Evolutionary conservation across 2,888 invertebrate species (phyloP), one percentile per base, ranked within the genome.

Genomic region (Ophioninae sp.): DNA sequence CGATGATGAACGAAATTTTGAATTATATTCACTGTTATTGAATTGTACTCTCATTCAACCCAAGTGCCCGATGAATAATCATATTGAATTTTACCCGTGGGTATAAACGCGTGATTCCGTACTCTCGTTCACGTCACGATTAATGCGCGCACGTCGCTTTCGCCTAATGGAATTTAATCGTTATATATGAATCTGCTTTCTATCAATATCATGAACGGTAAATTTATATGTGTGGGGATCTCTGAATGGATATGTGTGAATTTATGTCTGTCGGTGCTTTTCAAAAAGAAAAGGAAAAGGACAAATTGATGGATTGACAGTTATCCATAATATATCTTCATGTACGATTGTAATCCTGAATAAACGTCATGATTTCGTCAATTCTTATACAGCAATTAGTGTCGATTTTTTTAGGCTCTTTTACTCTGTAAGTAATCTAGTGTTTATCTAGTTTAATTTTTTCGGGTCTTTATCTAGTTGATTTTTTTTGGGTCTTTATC

Each of bases 11-110:
- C 44, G 59, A 67, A 65, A 86, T 85, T 83, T 78, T 80, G 83
- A 87, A 89, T 89, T 88, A 89, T 88, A 89, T 89, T 88, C 88
- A 86, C 86, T 87, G 86, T 87, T 86, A 85, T 82, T 87, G 87
- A 88, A 89, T 80, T 74, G 65, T 79, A 80, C 77, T 23, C 61
- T 77, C 77, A 74, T 61, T 59, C 74, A 61, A 44, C 74, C 69
- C 63, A 51, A 68, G 51, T 37, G 41, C 51, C 86, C 83, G 87
- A 89, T 89, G 88, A 89, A 90, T 89, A 90, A 88, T 89, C 89
- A 88, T 87, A 89, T 88, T 86, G 87, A 88, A 89, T 90, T 88
- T 80, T 51, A 72, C 79, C 63, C 41, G 65, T n/a, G 61, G 76
- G 72, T 65, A 87, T 86, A 87, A 87, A 87, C 87, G 88, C 87